These are phyloP conservation scores for Bergia puertoricense DNA, from an alignment of 92 coral and sea anemone genomes.

Conservation along the genomic window DNA sequence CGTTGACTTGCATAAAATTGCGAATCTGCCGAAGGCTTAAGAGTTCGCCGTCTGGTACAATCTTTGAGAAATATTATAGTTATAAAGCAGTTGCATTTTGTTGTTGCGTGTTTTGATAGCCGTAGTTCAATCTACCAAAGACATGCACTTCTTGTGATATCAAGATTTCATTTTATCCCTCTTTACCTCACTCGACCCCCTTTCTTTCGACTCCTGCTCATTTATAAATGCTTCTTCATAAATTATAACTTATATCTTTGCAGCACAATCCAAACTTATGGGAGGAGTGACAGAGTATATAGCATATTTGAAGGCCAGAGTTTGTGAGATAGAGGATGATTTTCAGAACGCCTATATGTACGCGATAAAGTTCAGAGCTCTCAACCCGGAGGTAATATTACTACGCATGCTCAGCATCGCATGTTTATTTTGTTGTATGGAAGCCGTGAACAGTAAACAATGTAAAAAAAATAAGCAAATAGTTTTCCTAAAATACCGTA, in stretches of 20 bases:
- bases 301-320: conserved; percentile 11
- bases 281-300: conserved; percentile 3
- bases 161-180: too few species aligned
- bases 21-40: too few species aligned
- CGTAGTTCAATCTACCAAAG: not conserved
- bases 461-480: too few species aligned
- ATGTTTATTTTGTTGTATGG: too few species aligned
- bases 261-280: not conserved
- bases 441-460: too few species aligned
- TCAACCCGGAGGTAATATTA: not conserved
- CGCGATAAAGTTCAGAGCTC: not conserved
- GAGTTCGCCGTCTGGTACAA: too few species aligned
- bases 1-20: too few species aligned
- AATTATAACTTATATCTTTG: not conserved
- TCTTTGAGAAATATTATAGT: not conserved
- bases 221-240: not conserved
- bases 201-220: not conserved
- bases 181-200: not conserved
- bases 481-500: too few species aligned
- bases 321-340: not conserved
- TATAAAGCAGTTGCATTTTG: not conserved
- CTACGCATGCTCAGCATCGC: too few species aligned
- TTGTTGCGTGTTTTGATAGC: not conserved
- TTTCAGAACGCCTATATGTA: not conserved
- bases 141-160: not conserved